Evolutionary conservation across 1,140 invertebrate genomes (phyloP).

Genomic region (Trichonephila clavipes): DNA sequence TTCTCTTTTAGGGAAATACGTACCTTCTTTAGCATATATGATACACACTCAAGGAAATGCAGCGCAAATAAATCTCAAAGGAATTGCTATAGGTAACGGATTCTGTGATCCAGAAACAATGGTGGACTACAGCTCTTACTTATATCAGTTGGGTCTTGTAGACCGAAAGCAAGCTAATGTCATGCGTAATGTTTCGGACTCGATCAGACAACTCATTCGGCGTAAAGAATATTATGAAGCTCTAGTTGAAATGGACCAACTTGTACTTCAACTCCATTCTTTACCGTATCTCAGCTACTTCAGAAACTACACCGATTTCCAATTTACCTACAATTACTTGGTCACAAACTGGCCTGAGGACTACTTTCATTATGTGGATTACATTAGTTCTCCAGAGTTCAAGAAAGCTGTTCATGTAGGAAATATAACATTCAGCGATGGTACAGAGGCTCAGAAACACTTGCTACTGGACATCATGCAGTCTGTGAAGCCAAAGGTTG

Average conservation of each 20-base stretch:
- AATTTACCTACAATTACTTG: constrained; percentile 91
- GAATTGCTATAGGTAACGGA: constrained; percentile 92
- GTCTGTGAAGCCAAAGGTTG: constrained; percentile 88
- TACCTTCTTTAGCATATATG: constrained; percentile 88
- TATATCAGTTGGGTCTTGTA: constrained; percentile 90
- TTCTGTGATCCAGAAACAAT: constrained; percentile 90
- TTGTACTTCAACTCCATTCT: constrained; percentile 83
- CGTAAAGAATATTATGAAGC: constrained; percentile 85
- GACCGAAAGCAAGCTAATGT: constrained; percentile 82
- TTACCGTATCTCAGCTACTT: constrained; percentile 83
- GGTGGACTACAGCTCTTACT: constrained; percentile 89
- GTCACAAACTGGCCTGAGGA: constrained; percentile 82
- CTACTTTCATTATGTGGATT: constrained; percentile 80
- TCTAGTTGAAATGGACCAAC: neutral
- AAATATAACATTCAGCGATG: constrained; percentile 85
- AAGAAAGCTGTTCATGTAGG: constrained; percentile 91
- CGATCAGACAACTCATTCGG: constrained; percentile 83
- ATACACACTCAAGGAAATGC: constrained; percentile 85
- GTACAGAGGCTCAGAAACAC: constrained; percentile 84
- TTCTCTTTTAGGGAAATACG: constrained; percentile 84
- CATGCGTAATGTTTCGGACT: constrained; percentile 79
- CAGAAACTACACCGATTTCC: constrained; percentile 89
- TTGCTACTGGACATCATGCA: constrained; percentile 91
- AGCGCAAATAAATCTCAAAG: constrained; percentile 80
- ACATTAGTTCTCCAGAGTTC: constrained; percentile 81